Evolutionary conservation across 2,113 vertebrate genomes (phyloP), one percentile per base, ranked within the genome.

Genomic region (Heptranchias perlo): DNA sequence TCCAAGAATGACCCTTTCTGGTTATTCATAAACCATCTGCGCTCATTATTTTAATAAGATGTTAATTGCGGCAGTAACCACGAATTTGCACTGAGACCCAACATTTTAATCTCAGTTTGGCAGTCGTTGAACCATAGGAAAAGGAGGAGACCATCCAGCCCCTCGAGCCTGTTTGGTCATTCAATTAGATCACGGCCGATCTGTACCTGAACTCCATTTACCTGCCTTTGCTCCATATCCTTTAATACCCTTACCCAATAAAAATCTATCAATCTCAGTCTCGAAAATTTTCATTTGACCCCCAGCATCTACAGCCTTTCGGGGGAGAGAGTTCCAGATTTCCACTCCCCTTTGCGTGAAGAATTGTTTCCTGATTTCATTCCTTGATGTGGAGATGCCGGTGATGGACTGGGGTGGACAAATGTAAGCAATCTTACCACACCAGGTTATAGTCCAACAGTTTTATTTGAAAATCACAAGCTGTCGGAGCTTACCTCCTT

Each of bases 31-130:
- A 58, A 31, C 8, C 87, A 91, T 91, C 87, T 91, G 87, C 58
- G 76, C 76, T 91, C 54, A 91, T 54, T 52, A 91, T 47, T 58
- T 91, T 91, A 91, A 91, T 91, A 52, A 91, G 52, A 58, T 91
- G 52, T 91, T 91, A 91, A 91, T 91, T 52, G 58, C 25, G 65
- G 39, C 44, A 49, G 94, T 69, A 21, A 25, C 39, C 25, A 95
- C 13, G 2, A 47, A 47, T 95, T 91, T 95, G 21, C 28, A 69
- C 25, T 11, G 64, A 95, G 62, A 65, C 13, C 14, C 61, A 94
- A 44, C 7, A 39, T 61, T n/a, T 93, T 62, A 61, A 23, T 62
- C 91, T 64, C 35, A 39, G 61, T 39, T 44, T 65, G 39, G 35
- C 58, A 94, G 25, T 35, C 92, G n/a, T n/a, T n/a, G n/a, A n/a